phyloP scores from a whole-genome alignment of 1,140 invertebrate genomes.

The Aphelenchoides besseyi region DNA sequence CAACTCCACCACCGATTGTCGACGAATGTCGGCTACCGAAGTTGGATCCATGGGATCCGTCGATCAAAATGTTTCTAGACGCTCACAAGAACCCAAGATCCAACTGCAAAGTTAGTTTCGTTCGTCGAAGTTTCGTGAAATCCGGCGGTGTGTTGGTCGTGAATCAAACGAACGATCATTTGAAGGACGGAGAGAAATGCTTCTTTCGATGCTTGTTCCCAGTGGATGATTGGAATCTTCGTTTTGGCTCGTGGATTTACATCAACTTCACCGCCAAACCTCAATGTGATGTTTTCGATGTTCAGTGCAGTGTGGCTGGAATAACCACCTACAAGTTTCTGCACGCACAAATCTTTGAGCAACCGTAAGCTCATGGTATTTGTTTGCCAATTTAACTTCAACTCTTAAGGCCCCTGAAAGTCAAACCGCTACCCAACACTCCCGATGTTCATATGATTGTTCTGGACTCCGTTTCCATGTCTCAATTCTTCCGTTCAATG shows the following conservation, averaged over 20 bases:
- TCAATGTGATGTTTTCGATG: constrained; percentile 32
- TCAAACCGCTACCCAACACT: constrained; percentile 4
- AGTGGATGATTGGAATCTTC: constrained; percentile 12
- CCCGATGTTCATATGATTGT: constrained; percentile 31
- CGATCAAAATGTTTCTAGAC: constrained; percentile 20
- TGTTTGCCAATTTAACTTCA: neutral
- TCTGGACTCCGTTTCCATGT: constrained; percentile 20
- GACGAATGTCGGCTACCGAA: constrained; percentile 20
- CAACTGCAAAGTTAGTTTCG: constrained; percentile 14
- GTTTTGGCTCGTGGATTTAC: constrained; percentile 13
- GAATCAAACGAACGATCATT: neutral
- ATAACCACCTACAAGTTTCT: constrained; percentile 16
- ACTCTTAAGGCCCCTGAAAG: constrained; percentile 2
- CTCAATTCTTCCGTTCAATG: constrained; percentile 28
- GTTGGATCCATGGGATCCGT: constrained; percentile 28
- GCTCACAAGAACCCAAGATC: constrained; percentile 5
- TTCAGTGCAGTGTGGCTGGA: constrained; percentile 8
- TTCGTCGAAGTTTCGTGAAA: neutral
- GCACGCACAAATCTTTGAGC: constrained; percentile 12
- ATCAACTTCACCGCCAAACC: constrained; percentile 14
- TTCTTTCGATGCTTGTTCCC: constrained; percentile 24
- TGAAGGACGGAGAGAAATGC: neutral
- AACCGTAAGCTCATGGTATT: constrained; percentile 23
- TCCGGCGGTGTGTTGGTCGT: constrained; percentile 9
- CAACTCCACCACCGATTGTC: neutral